Percentiles rank a stretch among this genome's conserved stretches.
Conservation (phyloP, 2,113 vertebrate species). For the Crotalus viridis region DNA sequence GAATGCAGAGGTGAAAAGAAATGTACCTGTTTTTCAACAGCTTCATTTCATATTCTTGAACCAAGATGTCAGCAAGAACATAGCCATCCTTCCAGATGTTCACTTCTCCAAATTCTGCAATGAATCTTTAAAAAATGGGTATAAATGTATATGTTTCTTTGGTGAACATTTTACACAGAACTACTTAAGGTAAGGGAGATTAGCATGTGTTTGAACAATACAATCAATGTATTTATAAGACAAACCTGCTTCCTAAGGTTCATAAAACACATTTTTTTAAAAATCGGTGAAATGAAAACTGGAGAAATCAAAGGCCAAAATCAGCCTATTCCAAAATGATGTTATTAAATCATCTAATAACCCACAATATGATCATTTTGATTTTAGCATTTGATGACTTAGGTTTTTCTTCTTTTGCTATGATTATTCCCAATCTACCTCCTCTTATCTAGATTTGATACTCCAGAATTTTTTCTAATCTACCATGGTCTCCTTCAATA, state of each 20-base stretch:
- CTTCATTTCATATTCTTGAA: not conserved
- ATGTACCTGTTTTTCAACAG: not conserved
- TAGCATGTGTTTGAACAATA: not conserved
- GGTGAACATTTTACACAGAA: not conserved
- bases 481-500: slow-evolving; percentile 56
- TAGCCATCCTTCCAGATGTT: not conserved
- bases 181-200: not conserved
- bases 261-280: not conserved
- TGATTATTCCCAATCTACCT: not conserved
- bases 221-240: not conserved
- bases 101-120: not conserved
- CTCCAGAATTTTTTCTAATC: slow-evolving; percentile 39
- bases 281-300: not conserved
- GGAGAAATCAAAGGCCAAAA: not conserved
- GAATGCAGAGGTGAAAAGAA: not conserved
- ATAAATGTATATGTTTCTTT: not conserved
- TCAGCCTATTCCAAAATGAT: not conserved
- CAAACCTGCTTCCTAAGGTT: not conserved
- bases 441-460: not conserved
- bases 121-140: not conserved
- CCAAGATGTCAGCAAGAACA: not conserved
- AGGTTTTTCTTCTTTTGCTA: not conserved
- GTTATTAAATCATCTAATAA: not conserved
- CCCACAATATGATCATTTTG: too few species aligned
- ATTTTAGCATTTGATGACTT: not conserved